Evolutionary conservation across 2,888 invertebrate genomes (phyloP), one percentile per base, ranked within the genome.

Genomic region (Sericinus montela): DNA sequence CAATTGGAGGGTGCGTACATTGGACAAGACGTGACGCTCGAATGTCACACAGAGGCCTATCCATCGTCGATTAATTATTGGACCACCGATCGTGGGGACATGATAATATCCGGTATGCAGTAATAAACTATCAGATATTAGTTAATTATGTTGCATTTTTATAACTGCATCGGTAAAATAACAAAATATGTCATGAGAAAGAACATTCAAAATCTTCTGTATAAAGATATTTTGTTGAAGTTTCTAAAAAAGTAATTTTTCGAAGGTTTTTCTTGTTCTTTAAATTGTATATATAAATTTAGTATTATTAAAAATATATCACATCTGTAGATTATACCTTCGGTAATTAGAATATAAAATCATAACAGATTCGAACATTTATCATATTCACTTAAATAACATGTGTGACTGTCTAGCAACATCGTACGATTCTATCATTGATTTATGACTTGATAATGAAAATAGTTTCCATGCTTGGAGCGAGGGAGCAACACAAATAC

Each of bases 1-100:
- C 97, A 97, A 84, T 90, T 97, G 78, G 97, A 97, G 80, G 97
- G 95, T 30, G 97, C 96, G 48, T 95, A 96, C 79, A 84, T 95
- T 56, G 96, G 97, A 1, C 96, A 97, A 80, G 95, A 97, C 74
- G 95, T 97, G 51, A 93, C 94, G 30, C 86, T 97, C 56, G 96
- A 96, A 80, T 97, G 97, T 75, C 95, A 96, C 80, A 96, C 96
- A 0, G 97, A 97, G 81, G 97, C 97, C 41, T 96, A 95, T 81
- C 97, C 97, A 36, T 94, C 94, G 62, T 97, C 97, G 51, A 97
- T 97, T 82, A 97, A 97, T 91, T 97, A 97, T 80, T 97, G 97
- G 97, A 96, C 96, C 48, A 96, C 95, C 30, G 95, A 96, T 69
- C 91, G 93, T 52, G 96, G 96, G 54, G 96, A 96, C 78, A 97